These are phyloP conservation scores for Eupithecia abbreviata DNA, from an alignment of 2,888 invertebrate species.

Conservation along the genomic window DNA sequence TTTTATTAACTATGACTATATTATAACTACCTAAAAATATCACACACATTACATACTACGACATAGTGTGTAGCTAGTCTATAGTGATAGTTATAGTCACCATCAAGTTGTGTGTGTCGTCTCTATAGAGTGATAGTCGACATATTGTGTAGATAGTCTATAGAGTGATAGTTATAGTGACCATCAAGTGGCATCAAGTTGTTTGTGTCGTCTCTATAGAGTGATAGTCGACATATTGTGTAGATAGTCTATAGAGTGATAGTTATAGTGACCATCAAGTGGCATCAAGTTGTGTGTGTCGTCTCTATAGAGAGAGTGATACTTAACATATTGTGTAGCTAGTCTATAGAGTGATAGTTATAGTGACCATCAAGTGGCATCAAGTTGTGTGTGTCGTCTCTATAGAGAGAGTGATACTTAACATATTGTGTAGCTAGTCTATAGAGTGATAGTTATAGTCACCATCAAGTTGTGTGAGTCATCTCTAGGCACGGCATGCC, in stretches of 20 bases:
- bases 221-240: too few relatives aligned
- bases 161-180: too few relatives aligned
- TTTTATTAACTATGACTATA: not conserved
- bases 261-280: too few relatives aligned
- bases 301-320: too few relatives aligned
- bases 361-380: conserved; percentile 52
- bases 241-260: too few relatives aligned
- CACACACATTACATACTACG: conserved; percentile 34
- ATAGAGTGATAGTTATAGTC: conserved; percentile 31
- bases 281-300: too few relatives aligned
- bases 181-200: too few relatives aligned
- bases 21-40: too few relatives aligned
- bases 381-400: conserved; percentile 52
- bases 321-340: too few relatives aligned
- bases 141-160: conserved; percentile 48
- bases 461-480: conserved; percentile 61
- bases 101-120: conserved; percentile 50
- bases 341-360: not conserved
- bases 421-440: conserved; percentile 47
- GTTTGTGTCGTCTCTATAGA: too few relatives aligned
- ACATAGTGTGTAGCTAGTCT: conserved; percentile 47
- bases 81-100: too few relatives aligned
- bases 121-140: conserved; percentile 33
- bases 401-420: conserved; percentile 34
- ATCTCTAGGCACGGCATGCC: conserved; percentile 55